Evolutionary conservation across 1,140 invertebrate species (phyloP).

Genomic region (Aradophagus sp.): DNA sequence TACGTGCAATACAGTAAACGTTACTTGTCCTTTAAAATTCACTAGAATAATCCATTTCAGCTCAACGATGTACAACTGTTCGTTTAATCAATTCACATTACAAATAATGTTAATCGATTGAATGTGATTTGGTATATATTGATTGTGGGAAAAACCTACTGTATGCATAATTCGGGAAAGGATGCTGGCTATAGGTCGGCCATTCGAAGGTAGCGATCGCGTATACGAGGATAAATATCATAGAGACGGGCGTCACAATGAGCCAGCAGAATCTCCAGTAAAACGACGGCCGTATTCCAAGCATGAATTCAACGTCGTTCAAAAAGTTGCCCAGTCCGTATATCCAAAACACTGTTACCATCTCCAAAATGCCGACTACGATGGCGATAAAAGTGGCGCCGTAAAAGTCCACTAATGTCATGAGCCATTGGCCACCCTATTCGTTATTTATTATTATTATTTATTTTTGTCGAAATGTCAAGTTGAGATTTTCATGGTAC

Average conservation of each 20-base stretch:
- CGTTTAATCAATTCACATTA: too few species aligned
- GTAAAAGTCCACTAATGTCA: conserved; percentile 80
- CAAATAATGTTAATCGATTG: too few species aligned
- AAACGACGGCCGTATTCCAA: conserved; percentile 79
- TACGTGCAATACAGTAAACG: too few species aligned
- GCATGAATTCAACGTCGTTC: conserved; percentile 83
- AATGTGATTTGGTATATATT: too few species aligned
- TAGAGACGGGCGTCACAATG: conserved; percentile 83
- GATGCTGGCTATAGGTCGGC: conserved; percentile 72
- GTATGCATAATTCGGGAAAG: conserved; percentile 71
- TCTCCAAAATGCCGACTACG: conserved; percentile 75
- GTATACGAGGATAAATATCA: conserved; percentile 82
- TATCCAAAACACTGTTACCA: conserved; percentile 74
- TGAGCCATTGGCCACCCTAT: conserved; percentile 81
- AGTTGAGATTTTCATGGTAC: too few species aligned
- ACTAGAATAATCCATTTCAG: too few species aligned
- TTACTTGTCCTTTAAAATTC: too few species aligned
- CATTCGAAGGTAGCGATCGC: conserved; percentile 76
- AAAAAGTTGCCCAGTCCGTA: conserved; percentile 79
- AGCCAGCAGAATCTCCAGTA: conserved; percentile 91
- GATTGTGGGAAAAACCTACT: conserved; percentile 52
- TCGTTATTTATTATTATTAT: too few species aligned
- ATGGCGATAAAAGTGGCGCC: conserved; percentile 77
- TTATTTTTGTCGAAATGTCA: too few species aligned
- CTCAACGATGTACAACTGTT: too few species aligned